Percentiles rank a stretch among this genome's conserved stretches.
Evolutionary conservation across 2,113 vertebrate species (phyloP).

Genomic region (Callopanchax toddi): DNA sequence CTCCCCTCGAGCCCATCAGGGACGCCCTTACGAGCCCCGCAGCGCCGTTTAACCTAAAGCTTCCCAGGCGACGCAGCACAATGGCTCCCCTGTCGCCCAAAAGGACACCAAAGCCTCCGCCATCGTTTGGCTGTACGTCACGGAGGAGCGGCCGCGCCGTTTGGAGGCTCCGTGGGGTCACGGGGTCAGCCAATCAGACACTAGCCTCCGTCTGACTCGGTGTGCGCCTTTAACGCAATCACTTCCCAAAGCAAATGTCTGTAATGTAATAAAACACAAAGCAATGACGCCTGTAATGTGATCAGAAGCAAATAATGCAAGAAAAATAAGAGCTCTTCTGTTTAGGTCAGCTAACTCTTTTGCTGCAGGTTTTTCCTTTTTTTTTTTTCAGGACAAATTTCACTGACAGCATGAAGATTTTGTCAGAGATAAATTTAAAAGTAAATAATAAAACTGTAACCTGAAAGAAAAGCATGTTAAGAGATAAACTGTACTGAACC

Average conservation of each 20-base stretch:
- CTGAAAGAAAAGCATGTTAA: neutral
- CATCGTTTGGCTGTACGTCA: slow-evolving; percentile 1
- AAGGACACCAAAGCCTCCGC: slow-evolving; percentile 42
- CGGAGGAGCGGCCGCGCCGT: slow-evolving; percentile 19
- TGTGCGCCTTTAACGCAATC: slow-evolving; percentile 20
- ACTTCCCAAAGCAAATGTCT: slow-evolving; percentile 22
- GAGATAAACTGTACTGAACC: slow-evolving; percentile 4
- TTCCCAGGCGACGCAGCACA: slow-evolving; percentile 61
- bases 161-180: slow-evolving; percentile 41
- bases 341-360: slow-evolving; percentile 14
- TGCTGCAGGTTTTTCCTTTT: neutral
- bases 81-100: slow-evolving; percentile 58
- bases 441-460: neutral
- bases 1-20: slow-evolving; percentile 66
- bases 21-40: slow-evolving; percentile 56
- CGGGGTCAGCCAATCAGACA: slow-evolving; percentile 29
- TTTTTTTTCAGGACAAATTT: neutral
- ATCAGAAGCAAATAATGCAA: slow-evolving; percentile 30
- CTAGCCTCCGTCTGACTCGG: slow-evolving; percentile 36
- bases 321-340: slow-evolving; percentile 18
- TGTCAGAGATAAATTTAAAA: neutral
- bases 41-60: slow-evolving; percentile 45
- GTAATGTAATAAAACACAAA: slow-evolving; percentile 36
- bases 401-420: neutral
- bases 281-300: slow-evolving; percentile 35